These are phyloP conservation scores for Plagodis dolabraria DNA, from an alignment of 2,888 invertebrate species.

Conservation along the genomic window DNA sequence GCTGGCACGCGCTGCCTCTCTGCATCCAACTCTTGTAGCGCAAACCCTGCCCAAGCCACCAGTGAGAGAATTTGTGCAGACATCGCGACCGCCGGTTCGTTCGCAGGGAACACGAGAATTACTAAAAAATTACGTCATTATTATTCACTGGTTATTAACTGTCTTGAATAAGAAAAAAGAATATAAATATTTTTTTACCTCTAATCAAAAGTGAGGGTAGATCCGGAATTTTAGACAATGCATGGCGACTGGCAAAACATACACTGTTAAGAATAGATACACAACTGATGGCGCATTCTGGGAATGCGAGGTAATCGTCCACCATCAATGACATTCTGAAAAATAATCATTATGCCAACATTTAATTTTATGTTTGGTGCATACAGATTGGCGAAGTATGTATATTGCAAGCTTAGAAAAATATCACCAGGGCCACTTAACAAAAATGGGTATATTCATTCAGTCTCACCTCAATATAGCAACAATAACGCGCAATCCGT, in stretches of 20 bases:
- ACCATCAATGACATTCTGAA: slow-evolving; percentile 78
- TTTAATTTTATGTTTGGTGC: too few species aligned
- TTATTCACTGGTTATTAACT: background rate
- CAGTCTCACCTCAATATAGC: slow-evolving; percentile 62
- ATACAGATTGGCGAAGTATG: too few species aligned
- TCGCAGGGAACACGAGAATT: slow-evolving; percentile 74
- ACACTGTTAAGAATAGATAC: slow-evolving; percentile 76
- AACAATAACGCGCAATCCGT: slow-evolving; percentile 81
- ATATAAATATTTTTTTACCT: slow-evolving; percentile 47
- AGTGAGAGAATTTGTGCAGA: slow-evolving; percentile 65
- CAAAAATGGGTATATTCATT: too few species aligned
- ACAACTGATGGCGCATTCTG: slow-evolving; percentile 83
- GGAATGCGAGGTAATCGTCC: slow-evolving; percentile 77
- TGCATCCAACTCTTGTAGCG: slow-evolving; percentile 67
- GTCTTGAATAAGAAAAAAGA: background rate
- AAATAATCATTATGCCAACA: slow-evolving; percentile 32
- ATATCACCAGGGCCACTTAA: too few species aligned
- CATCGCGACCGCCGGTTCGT: slow-evolving; percentile 67
- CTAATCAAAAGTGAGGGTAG: slow-evolving; percentile 65
- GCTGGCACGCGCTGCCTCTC: slow-evolving; percentile 64
- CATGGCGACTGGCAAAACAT: slow-evolving; percentile 65
- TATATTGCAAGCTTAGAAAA: too few species aligned
- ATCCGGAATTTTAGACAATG: slow-evolving; percentile 65
- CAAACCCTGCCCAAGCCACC: slow-evolving; percentile 71
- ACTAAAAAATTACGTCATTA: slow-evolving; percentile 48